These are phyloP conservation scores for Leucoma salicis DNA, from an alignment of 2,888 invertebrate species.

Conservation along the genomic window DNA sequence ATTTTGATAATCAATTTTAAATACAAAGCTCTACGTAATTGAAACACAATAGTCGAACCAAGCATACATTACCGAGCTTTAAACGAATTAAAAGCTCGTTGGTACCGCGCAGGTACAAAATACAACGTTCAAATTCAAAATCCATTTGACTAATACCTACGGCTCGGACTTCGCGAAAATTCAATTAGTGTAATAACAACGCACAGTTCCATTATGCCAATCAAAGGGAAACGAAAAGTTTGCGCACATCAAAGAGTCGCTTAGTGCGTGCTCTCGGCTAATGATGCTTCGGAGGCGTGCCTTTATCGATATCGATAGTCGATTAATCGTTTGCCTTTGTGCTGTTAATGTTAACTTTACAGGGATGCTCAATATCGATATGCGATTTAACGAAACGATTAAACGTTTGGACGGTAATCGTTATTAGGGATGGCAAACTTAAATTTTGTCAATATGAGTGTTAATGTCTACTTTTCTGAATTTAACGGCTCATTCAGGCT, in stretches of 20 bases:
- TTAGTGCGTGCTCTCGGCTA: conserved; percentile 58
- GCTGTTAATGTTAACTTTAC: conserved; percentile 23
- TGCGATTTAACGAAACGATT: conserved; percentile 1
- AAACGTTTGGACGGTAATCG: conserved; percentile 1
- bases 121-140: conserved; percentile 37
- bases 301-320: conserved; percentile 36
- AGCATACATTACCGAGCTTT: conserved; percentile 20
- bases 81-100: conserved; percentile 26
- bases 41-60: conserved; percentile 13
- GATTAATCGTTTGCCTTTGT: conserved; percentile 29
- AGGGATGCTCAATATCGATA: conserved; percentile 23
- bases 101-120: conserved; percentile 31
- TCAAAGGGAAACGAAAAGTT: conserved; percentile 77
- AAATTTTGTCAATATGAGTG: too few species aligned
- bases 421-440: too few species aligned
- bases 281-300: conserved; percentile 51
- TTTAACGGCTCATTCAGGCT: too few species aligned
- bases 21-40: neutral
- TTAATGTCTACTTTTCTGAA: too few species aligned
- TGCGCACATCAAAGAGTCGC: conserved; percentile 74
- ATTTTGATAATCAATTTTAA: neutral
- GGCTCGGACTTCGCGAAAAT: conserved; percentile 63
- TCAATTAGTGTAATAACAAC: conserved; percentile 78
- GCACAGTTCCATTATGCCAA: conserved; percentile 74
- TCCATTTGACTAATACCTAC: conserved; percentile 23